Evolutionary conservation across 2,888 invertebrate genomes (phyloP), one percentile per base, ranked within the genome.

Genomic region (Spodoptera exigua): DNA sequence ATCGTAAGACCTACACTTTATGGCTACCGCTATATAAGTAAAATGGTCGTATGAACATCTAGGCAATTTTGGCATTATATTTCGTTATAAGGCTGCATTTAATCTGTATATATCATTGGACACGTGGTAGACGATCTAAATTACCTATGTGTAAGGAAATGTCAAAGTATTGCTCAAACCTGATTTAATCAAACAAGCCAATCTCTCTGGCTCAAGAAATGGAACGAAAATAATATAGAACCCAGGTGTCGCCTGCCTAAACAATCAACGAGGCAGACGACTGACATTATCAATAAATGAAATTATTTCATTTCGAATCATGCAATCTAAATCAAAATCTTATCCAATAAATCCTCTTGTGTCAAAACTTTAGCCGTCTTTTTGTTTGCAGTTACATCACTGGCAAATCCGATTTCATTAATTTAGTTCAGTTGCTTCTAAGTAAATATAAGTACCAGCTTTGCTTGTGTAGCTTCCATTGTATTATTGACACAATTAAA

Each of bases 401-500:
- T 21, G 14, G 16, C 32, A 34, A 43, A 47, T 36, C 39, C 10
- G 52, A 64, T 56, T 55, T 21, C 47, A 67, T 70, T 44, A 57
- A 55, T 43, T 52, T 36, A 39, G 36, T 18, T 18, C 40, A 55
- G 18, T 45, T 52, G 55, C 53, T 37, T 54, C 52, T 16, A 47
- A 36, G 32, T 49, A 18, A 57, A 51, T 55, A 44, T 37, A 41
- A 65, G 41, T 52, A 45, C 32, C 34, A 12, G 52, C 27, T 35
- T n/a, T 14, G 56, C 18, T 13, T 48, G 52, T 57, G 51, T 56
- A 35, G 59, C 18, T 55, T 69, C 21, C 55, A 64, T 70, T n/a
- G 57, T 44, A 53, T 57, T 54, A 55, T 34, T 46, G 63, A 59
- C 75, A 74, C 58, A 64, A 66, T 74, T 59, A 76, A 52, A 58